Evolutionary conservation across 2,797 vertebrate species (phyloP).

Genomic region (Lophotriccus pileatus): DNA sequence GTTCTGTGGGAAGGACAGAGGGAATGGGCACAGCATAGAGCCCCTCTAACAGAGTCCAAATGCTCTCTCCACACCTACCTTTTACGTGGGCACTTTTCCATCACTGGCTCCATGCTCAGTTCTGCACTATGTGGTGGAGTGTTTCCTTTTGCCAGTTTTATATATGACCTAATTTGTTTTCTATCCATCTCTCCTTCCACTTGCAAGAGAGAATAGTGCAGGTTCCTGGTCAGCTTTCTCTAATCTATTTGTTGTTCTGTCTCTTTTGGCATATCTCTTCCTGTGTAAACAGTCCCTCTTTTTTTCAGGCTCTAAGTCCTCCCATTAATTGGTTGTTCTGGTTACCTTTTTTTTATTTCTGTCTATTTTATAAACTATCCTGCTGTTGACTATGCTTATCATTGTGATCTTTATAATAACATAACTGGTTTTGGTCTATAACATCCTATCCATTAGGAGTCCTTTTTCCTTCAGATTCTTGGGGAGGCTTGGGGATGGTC

Average conservation of each 20-base stretch:
- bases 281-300: background rate
- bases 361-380: background rate
- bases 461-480: background rate
- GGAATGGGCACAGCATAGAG: background rate
- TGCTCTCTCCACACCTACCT: background rate
- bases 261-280: background rate
- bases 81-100: background rate
- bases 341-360: background rate
- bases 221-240: background rate
- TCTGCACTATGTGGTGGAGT: background rate
- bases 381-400: background rate
- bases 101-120: background rate
- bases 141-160: background rate
- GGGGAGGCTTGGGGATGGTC: background rate
- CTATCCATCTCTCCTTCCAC: background rate
- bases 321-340: background rate
- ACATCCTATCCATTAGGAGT: background rate
- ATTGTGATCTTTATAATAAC: background rate
- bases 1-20: background rate
- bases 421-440: background rate
- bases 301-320: background rate
- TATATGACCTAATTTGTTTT: background rate
- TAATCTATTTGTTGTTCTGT: background rate
- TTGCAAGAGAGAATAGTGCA: background rate
- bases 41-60: background rate